Percentiles rank a stretch among this genome's conserved stretches.
Evolutionary conservation across 2,888 invertebrate species (phyloP).

Genomic region (Drosophila neotestacea): DNA sequence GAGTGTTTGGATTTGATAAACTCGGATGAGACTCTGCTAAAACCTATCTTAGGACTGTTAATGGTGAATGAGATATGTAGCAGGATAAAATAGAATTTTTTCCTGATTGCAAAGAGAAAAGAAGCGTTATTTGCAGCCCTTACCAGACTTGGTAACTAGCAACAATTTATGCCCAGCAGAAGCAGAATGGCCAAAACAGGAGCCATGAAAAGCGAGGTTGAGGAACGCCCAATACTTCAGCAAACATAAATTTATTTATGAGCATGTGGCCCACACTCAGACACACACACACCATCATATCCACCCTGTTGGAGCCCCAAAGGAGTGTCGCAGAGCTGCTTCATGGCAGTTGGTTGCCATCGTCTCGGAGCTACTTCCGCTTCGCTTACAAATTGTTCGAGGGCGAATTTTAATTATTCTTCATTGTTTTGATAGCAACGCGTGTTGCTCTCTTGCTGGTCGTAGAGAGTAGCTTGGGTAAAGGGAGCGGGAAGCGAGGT

Average conservation of each 20-base stretch:
- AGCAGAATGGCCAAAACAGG: conserved; percentile 15
- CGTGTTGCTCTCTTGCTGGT: conserved; percentile 47
- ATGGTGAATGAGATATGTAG: neutral
- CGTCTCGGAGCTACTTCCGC: conserved; percentile 61
- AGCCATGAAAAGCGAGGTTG: conserved; percentile 8
- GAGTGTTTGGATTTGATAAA: neutral
- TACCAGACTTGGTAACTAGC: conserved; percentile 35
- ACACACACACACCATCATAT: neutral
- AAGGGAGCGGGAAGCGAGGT: neutral
- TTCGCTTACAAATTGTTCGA: conserved; percentile 76
- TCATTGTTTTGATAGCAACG: conserved; percentile 79
- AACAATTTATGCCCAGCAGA: conserved; percentile 56
- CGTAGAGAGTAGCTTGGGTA: neutral
- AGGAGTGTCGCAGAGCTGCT: conserved; percentile 16
- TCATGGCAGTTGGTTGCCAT: conserved; percentile 28
- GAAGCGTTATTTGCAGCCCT: conserved; percentile 26
- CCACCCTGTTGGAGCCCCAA: conserved; percentile 5
- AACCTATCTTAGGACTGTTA: neutral
- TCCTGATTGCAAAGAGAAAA: conserved; percentile 51
- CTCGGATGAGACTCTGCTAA: neutral
- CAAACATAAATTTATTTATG: conserved; percentile 78
- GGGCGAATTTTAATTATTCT: conserved; percentile 82
- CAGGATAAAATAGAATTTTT: conserved; percentile 39
- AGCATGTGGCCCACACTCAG: conserved; percentile 59
- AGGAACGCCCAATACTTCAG: conserved; percentile 63